Evolutionary conservation across 2,888 invertebrate species (phyloP).

Genomic region (Lordiphosa andalusiaca): DNA sequence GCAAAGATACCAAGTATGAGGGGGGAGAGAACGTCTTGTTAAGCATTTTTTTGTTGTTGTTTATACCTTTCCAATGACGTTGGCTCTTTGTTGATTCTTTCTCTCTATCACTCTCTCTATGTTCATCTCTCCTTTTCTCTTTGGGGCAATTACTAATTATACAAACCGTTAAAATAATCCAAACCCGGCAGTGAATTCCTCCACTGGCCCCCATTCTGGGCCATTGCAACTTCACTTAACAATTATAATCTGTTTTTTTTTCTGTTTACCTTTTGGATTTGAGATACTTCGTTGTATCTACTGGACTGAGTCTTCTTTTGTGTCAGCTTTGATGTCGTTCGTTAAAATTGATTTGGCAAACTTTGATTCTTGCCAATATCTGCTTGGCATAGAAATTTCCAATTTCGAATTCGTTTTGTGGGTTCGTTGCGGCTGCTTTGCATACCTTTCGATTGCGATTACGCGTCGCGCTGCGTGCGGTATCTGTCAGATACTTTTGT

Average conservation of each 20-base stretch:
- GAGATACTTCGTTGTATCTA: conserved; percentile 51
- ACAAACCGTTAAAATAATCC: conserved; percentile 59
- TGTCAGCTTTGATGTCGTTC: conserved; percentile 33
- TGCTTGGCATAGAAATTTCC: conserved; percentile 43
- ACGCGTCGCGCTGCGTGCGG: conserved; percentile 41
- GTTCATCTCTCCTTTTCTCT: conserved; percentile 4
- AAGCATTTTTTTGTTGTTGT: conserved; percentile 24
- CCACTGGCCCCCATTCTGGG: conserved; percentile 27
- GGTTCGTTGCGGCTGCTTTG: conserved; percentile 55
- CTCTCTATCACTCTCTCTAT: no score
- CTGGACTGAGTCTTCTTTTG: conserved; percentile 3
- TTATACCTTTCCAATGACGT: conserved; percentile 30
- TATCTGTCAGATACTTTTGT: conserved; percentile 58
- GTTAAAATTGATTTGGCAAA: conserved; percentile 38
- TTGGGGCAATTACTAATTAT: conserved; percentile 57
- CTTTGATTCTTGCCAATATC: conserved; percentile 29
- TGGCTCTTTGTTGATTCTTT: conserved; percentile 48
- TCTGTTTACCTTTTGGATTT: conserved; percentile 48
- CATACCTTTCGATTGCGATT: conserved; percentile 45
- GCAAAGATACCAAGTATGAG: conserved; percentile 12
- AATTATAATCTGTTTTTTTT: conserved; percentile 36
- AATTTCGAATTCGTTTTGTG: conserved; percentile 30
- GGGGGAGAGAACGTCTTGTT: conserved; percentile 1
- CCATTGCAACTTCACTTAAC: conserved; percentile 23
- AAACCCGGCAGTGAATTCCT: conserved; percentile 37